Evolutionary conservation across 2,888 invertebrate species (phyloP).

Genomic region (Pheosia gnoma): DNA sequence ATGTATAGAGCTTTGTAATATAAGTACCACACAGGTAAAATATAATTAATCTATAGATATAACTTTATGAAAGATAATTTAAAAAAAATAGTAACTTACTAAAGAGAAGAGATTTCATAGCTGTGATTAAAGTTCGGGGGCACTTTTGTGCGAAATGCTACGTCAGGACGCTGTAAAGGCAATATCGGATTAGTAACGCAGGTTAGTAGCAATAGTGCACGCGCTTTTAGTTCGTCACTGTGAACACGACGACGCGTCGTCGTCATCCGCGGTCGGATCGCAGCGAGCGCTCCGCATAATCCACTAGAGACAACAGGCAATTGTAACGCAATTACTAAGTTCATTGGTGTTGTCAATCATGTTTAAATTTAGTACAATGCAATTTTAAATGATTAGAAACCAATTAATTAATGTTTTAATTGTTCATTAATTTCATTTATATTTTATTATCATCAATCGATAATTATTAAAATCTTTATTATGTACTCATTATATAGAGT

Average conservation of each 20-base stretch:
- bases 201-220: slow-evolving; percentile 50
- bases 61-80: slow-evolving; percentile 62
- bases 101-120: slow-evolving; percentile 80
- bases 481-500: slow-evolving; percentile 71
- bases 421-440: slow-evolving; percentile 65
- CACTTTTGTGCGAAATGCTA: slow-evolving; percentile 77
- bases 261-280: neutral
- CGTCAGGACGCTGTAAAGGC: slow-evolving; percentile 46
- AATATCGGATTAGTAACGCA: slow-evolving; percentile 44
- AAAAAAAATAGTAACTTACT: slow-evolving; percentile 61
- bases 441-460: slow-evolving; percentile 58
- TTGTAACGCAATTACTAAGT: slow-evolving; percentile 62
- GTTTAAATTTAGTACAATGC: slow-evolving; percentile 74
- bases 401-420: slow-evolving; percentile 55
- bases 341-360: slow-evolving; percentile 70
- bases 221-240: slow-evolving; percentile 48
- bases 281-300: slow-evolving; percentile 7
- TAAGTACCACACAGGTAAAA: slow-evolving; percentile 80
- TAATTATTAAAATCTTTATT: slow-evolving; percentile 58
- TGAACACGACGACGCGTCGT: slow-evolving; percentile 20
- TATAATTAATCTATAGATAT: slow-evolving; percentile 72
- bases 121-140: slow-evolving; percentile 78
- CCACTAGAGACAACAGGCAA: slow-evolving; percentile 39
- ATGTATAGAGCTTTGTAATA: slow-evolving; percentile 83
- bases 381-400: slow-evolving; percentile 63